These are phyloP conservation scores for Microtus montanus DNA, from an alignment of 2,113 vertebrate species.

Conservation along the genomic window DNA sequence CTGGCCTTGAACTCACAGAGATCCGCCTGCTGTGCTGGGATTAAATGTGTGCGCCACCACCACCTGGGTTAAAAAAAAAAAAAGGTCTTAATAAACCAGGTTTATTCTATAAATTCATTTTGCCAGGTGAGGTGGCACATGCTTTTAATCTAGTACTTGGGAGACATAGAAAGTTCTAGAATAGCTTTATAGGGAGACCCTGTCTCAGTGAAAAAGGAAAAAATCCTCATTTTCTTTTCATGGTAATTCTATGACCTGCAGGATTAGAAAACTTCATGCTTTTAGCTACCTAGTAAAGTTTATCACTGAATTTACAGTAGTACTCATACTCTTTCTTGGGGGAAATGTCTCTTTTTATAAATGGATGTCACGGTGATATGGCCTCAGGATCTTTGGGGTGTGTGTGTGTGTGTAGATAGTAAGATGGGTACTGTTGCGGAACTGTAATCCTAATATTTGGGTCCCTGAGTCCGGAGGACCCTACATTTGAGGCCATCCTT, in stretches of 20 bases:
- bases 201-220: background rate
- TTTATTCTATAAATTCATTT: no score
- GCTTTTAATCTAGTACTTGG: no score
- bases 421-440: background rate
- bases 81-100: no score
- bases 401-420: background rate
- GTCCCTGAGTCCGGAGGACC: background rate
- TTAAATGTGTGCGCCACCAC: no score
- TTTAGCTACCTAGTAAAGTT: background rate
- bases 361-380: background rate
- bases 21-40: no score
- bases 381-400: background rate
- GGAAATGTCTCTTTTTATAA: background rate
- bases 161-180: no score
- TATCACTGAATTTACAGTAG: background rate
- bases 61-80: no score
- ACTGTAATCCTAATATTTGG: background rate
- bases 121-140: no score
- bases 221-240: constrained; percentile 6
- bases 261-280: background rate
- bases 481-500: background rate
- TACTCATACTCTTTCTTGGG: background rate
- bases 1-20: no score
- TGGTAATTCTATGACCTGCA: background rate
- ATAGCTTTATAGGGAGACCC: no score